Evolutionary conservation across 2,888 invertebrate species (phyloP), one percentile per base, ranked within the genome.

Genomic region (Amiota minor): DNA sequence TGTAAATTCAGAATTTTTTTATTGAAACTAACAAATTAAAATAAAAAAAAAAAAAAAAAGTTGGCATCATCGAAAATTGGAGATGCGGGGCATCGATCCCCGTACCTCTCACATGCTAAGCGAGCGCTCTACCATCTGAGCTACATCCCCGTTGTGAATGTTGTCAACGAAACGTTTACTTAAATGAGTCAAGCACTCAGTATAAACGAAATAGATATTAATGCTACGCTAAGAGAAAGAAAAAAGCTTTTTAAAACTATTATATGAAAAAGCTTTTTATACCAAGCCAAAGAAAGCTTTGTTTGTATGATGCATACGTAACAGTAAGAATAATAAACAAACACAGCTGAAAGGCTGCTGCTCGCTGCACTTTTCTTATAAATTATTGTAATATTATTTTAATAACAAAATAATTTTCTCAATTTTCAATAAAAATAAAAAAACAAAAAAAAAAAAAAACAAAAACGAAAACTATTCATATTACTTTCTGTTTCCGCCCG

Each of bases 51-150:
- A n/a, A n/a, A n/a, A 12, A 50, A 50, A 50, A n/a, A n/a, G 4
- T 50, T 50, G 6, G 9, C 53, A 10, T 49, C 12, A 49, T 49
- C 12, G 9, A 49, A n/a, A n/a, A n/a, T n/a, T 75, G 72, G 70
- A 75, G 89, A 89, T 89, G 89, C 89, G 87, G 89, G 89, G 89
- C 87, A 89, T 89, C 89, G 89, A 89, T 89, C 89, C 88, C 89
- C 88, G 88, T 89, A 89, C 89, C 89, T 89, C 89, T 89, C 89
- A 88, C 89, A 85, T 85, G 86, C 85, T 85, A 85, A 86, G 86
- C 86, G 84, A 86, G 85, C 84, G 85, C 85, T 86, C 86, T 86
- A 85, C 87, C 85, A 87, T 86, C 86, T 87, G 86, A 86, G 86
- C 86, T 86, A 84, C 84, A 84, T 84, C 86, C 86, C 87, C 88